Conservation (phyloP, 2,888 invertebrate genomes). For the Luperina testacea region DNA sequence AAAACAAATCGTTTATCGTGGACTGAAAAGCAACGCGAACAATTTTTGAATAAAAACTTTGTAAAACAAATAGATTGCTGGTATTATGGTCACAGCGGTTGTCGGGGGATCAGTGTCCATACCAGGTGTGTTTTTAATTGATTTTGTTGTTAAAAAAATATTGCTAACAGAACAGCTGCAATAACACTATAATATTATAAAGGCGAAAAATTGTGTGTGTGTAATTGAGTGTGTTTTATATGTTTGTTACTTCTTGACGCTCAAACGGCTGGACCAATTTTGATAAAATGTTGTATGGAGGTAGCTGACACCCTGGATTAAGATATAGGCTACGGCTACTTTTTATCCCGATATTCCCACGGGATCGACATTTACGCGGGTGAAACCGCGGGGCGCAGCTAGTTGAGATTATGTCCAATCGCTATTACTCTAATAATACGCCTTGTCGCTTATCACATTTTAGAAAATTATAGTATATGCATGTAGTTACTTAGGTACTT, state of each 20-base stretch:
- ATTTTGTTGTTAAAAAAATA: background rate
- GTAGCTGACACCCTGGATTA: too few relatives aligned
- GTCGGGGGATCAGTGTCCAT: background rate
- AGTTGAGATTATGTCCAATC: background rate
- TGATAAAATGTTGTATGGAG: too few relatives aligned
- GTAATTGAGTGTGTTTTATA: too few relatives aligned
- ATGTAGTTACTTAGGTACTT: background rate
- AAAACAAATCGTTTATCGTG: constrained; percentile 12
- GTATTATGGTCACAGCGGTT: background rate
- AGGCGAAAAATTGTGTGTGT: too few relatives aligned
- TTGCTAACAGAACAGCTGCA: background rate
- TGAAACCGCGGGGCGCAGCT: too few relatives aligned
- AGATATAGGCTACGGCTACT: too few relatives aligned
- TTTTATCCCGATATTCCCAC: too few relatives aligned
- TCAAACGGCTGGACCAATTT: too few relatives aligned
- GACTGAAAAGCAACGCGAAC: background rate
- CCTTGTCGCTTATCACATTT: background rate
- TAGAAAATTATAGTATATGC: background rate
- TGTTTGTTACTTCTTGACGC: too few relatives aligned
- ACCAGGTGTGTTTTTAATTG: background rate
- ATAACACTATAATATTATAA: too few relatives aligned
- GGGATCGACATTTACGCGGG: too few relatives aligned
- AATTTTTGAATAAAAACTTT: constrained; percentile 1
- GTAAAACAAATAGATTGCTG: background rate
- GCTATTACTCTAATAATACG: background rate